These are phyloP conservation scores for Chesias legatella DNA, from an alignment of 2,888 invertebrate genomes.

Conservation along the genomic window DNA sequence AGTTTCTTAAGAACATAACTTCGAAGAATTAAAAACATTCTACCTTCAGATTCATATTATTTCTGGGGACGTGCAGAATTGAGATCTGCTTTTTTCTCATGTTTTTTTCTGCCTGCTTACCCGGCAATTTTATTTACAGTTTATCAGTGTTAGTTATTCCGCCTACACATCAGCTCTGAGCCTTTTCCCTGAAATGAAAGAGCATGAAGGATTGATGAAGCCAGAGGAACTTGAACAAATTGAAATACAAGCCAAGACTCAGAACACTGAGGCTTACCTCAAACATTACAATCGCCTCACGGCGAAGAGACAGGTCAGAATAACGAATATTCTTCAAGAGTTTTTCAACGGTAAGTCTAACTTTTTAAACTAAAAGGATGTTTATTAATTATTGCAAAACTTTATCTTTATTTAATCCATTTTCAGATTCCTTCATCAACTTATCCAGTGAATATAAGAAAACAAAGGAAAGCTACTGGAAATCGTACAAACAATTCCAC, in stretches of 20 bases:
- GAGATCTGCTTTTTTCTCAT: too few relatives aligned
- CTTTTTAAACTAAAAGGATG: too few relatives aligned
- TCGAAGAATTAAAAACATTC: too few relatives aligned
- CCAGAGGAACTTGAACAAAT: slow-evolving; percentile 52
- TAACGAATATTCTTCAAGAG: slow-evolving; percentile 57
- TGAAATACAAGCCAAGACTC: slow-evolving; percentile 47
- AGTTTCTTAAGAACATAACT: too few relatives aligned
- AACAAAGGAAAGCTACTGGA: slow-evolving; percentile 50
- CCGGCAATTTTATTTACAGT: slow-evolving; percentile 40
- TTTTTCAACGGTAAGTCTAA: slow-evolving; percentile 51
- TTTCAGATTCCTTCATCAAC: slow-evolving; percentile 68
- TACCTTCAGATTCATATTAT: too few relatives aligned
- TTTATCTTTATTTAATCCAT: not conserved
- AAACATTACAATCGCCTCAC: slow-evolving; percentile 41
- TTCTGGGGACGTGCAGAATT: too few relatives aligned
- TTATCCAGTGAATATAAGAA: slow-evolving; percentile 50
- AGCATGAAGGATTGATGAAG: slow-evolving; percentile 61
- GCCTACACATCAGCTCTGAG: slow-evolving; percentile 71
- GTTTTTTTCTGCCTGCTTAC: too few relatives aligned
- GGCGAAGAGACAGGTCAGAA: slow-evolving; percentile 40
- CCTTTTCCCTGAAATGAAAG: slow-evolving; percentile 71
- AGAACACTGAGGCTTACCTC: slow-evolving; percentile 46
- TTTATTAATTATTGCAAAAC: too few relatives aligned
- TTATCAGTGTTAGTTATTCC: slow-evolving; percentile 63
- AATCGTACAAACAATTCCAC: slow-evolving; percentile 57